Evolutionary conservation across 92 coral and sea anemone genomes (phyloP), one percentile per base, ranked within the genome.

Genomic region (Actinostola sp.): DNA sequence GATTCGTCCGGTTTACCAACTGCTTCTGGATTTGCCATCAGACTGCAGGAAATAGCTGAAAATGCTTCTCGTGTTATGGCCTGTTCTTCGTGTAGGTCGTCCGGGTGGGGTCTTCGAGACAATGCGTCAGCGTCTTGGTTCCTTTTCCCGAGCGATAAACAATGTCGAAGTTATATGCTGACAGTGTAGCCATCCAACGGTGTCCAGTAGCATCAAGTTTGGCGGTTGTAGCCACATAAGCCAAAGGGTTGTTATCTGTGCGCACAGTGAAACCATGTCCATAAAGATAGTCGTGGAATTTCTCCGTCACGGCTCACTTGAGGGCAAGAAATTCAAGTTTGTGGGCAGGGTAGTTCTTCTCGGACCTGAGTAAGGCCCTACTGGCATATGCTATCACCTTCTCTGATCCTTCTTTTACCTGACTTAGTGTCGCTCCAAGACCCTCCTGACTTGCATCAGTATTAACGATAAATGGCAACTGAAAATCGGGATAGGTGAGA

Each of bases 381-480:
- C 81, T 79, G 3, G 76, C 81, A 53, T 73, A 79, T 15, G 82
- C 67, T 6, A 80, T 33, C 2, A 80, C 78, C 38, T 28, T 73
- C 23, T 56, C 89, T 38, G 56, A 62, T 20, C 81, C 71, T 36
- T 83, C 60, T 10, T 28, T 50, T 17, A 54, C 53, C 32, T 38
- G 63, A 35, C 17, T 55, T 36, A 55, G 43, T 17, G 34, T 58
- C 21, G 48, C 72, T 24, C 39, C 71, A 8, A 55, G 24, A 2
- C 69, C 69, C 28, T 62, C 80, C 28, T 72, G 44, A 41, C 90
- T 85, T 24, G 86, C 90, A 63, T 85, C 90, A 2, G 87, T 81
- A 33, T 76, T 76, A 0, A 76, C 61, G 15, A 81, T 65, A 35
- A 69, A 81, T 8, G 45, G 20, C 28, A 28, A 23, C 31, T 66